Conservation (phyloP, 2,888 invertebrate genomes). For the Polydrusus pterygomalis region DNA sequence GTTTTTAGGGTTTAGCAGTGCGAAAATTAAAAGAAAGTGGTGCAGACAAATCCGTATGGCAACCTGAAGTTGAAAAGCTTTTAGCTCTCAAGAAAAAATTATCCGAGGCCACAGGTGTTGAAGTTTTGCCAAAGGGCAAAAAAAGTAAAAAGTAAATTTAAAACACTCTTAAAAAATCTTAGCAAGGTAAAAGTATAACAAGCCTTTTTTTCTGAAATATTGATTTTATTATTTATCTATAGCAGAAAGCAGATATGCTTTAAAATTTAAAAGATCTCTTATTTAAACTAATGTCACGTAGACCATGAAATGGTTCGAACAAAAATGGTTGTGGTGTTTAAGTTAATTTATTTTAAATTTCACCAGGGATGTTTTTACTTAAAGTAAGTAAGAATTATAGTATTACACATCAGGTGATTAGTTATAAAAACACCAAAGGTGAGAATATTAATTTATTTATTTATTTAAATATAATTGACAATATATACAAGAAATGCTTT, state of each 20-base stretch:
- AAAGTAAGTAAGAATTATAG: neutral
- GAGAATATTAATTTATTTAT: neutral
- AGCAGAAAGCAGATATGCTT: too few relatives aligned
- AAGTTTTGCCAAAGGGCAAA: conserved; percentile 64
- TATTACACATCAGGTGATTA: neutral
- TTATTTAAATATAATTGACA: conserved; percentile 25
- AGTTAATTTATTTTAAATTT: conserved; percentile 6
- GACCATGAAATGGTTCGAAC: too few relatives aligned
- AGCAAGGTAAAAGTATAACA: too few relatives aligned
- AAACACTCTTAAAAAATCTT: neutral
- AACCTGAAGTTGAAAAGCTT: conserved; percentile 84
- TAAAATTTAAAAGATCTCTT: too few relatives aligned
- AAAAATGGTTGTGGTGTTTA: neutral
- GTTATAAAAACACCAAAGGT: neutral
- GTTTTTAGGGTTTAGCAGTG: conserved; percentile 81
- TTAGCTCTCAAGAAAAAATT: conserved; percentile 84
- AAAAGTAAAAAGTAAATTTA: conserved; percentile 63
- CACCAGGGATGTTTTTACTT: neutral
- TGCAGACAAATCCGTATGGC: conserved; percentile 84
- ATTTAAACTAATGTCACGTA: too few relatives aligned
- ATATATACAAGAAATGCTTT: conserved; percentile 12
- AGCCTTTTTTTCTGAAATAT: too few relatives aligned
- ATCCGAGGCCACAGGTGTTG: conserved; percentile 66
- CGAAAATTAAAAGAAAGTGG: conserved; percentile 85
- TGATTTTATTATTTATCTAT: too few relatives aligned